These are phyloP conservation scores for Diachrysia chrysitis DNA, from an alignment of 2,888 invertebrate species.

Conservation along the genomic window DNA sequence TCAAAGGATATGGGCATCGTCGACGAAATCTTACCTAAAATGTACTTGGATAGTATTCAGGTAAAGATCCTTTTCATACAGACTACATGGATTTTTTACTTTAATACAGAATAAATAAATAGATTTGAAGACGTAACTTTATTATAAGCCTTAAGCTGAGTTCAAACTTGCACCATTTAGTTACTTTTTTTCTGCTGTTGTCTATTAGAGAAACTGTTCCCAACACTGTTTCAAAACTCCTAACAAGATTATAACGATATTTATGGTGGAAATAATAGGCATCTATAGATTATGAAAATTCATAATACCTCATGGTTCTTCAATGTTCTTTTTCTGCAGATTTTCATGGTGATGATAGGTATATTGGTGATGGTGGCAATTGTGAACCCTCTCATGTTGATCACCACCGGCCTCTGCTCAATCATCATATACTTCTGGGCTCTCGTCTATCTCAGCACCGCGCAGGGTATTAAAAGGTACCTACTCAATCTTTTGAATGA, in stretches of 20 bases:
- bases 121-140: too few species aligned
- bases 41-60: conserved; percentile 91
- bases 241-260: too few species aligned
- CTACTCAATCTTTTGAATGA: background rate
- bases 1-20: conserved; percentile 95
- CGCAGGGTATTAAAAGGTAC: conserved; percentile 92
- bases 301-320: background rate
- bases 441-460: conserved; percentile 91
- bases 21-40: conserved; percentile 92
- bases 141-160: too few species aligned
- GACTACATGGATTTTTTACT: too few species aligned
- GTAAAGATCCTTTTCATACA: conserved; percentile 59
- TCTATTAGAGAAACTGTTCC: too few species aligned
- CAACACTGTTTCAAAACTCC: too few species aligned
- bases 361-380: conserved; percentile 92
- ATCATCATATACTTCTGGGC: conserved; percentile 91
- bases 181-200: too few species aligned
- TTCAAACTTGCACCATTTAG: too few species aligned
- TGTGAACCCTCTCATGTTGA: conserved; percentile 91
- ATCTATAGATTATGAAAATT: too few species aligned
- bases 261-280: too few species aligned
- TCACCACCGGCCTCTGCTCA: conserved; percentile 90
- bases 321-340: conserved; percentile 70
- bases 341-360: conserved; percentile 92
- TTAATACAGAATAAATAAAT: too few species aligned